Evolutionary conservation across 2,113 vertebrate species (phyloP).

Genomic region (Sinocyclocheilus rhinocerous): DNA sequence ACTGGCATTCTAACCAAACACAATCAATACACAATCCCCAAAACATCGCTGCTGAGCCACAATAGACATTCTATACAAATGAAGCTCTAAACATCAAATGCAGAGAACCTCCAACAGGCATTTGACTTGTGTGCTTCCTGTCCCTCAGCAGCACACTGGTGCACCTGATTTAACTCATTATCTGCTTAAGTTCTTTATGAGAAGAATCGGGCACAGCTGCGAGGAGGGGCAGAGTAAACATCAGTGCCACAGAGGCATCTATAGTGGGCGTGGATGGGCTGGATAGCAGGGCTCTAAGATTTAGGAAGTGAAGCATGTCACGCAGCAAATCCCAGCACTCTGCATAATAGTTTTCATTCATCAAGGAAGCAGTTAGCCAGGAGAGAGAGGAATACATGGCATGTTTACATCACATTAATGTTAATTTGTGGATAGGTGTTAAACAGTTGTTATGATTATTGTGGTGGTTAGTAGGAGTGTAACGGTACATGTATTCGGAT

Average conservation of each 20-base stretch:
- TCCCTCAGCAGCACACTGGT: conserved; percentile 4
- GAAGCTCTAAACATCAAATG: not conserved
- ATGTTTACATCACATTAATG: not conserved
- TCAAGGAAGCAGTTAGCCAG: not conserved
- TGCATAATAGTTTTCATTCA: not conserved
- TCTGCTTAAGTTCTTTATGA: conserved; percentile 45
- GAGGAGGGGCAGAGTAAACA: conserved; percentile 31
- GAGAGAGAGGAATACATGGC: not conserved
- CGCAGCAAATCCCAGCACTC: not conserved
- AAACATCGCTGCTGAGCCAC: not conserved
- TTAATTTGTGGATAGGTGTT: not conserved
- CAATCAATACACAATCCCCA: conserved; percentile 12
- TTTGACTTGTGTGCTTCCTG: not conserved
- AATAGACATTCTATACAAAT: not conserved
- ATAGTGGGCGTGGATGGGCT: not conserved
- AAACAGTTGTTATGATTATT: not conserved
- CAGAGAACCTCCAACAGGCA: not conserved
- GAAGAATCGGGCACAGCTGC: conserved; percentile 27
- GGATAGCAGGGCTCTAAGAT: not conserved
- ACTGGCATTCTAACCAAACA: conserved; percentile 34
- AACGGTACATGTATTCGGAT: too few relatives aligned
- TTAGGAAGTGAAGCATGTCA: not conserved
- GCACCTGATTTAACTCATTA: conserved; percentile 52
- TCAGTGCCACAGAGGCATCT: not conserved
- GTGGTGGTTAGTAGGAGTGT: not conserved